A percentile compares a stretch with the other conserved stretches of the same genome.
phyloP scores from a whole-genome alignment of 2,888 invertebrate genomes.

The Drosophila mettleri region DNA sequence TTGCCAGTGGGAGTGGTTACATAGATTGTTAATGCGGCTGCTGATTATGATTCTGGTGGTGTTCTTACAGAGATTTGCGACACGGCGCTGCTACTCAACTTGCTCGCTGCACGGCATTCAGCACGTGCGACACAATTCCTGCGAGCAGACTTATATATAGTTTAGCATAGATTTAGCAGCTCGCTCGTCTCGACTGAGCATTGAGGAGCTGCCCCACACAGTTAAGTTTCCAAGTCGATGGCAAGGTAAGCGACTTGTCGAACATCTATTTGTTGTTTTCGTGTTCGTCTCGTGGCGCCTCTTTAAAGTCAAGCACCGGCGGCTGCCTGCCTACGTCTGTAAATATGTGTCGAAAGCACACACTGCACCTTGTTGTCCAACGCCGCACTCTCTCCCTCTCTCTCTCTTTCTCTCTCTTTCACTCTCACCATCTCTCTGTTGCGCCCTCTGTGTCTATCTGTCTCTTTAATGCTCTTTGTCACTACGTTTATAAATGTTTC shows the following conservation, averaged over 20 bases:
- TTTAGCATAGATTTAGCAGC: conserved; percentile 80
- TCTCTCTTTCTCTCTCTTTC: conserved; percentile 7
- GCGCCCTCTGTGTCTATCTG: conserved; percentile 12
- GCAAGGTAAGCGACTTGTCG: conserved; percentile 71
- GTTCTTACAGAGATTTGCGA: conserved; percentile 89
- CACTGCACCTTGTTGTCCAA: conserved; percentile 34
- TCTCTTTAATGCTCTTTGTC: conserved; percentile 18
- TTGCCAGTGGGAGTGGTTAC: conserved; percentile 1
- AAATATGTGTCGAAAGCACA: conserved; percentile 10
- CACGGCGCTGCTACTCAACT: conserved; percentile 92
- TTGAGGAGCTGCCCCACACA: conserved; percentile 24
- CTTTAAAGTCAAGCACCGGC: conserved; percentile 12
- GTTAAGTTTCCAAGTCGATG: conserved; percentile 49
- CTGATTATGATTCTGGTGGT: conserved; percentile 63
- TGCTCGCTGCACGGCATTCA: conserved; percentile 91
- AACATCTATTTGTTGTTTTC: conserved; percentile 38
- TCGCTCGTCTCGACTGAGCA: conserved; percentile 18
- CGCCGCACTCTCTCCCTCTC: conserved; percentile 10
- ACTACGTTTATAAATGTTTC: conserved; percentile 39
- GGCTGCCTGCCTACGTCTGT: conserved; percentile 7
- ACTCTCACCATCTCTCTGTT: conserved; percentile 18
- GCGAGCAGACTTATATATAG: conserved; percentile 94
- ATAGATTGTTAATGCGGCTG: conserved; percentile 39
- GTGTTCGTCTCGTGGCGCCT: conserved; percentile 44
- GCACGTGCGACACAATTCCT: conserved; percentile 91